Evolutionary conservation across 2,888 invertebrate genomes (phyloP).

Genomic region (Teinopalpus imperialis): DNA sequence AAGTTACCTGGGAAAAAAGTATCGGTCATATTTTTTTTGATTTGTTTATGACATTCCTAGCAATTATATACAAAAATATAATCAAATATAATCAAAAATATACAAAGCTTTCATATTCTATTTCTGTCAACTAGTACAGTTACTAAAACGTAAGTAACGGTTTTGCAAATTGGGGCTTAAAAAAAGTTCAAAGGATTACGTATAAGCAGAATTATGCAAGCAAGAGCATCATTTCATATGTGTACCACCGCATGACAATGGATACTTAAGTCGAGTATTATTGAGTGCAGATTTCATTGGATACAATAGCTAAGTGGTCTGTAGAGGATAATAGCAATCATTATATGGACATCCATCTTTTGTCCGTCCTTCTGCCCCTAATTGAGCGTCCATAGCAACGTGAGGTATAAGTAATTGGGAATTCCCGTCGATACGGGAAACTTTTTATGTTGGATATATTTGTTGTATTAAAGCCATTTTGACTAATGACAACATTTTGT

Average conservation of each 20-base stretch:
- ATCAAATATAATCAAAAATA: too few species aligned
- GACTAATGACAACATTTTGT: slow-evolving; percentile 12
- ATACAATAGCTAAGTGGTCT: slow-evolving; percentile 48
- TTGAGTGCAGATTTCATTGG: slow-evolving; percentile 27
- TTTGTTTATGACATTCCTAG: too few species aligned
- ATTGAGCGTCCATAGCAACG: slow-evolving; percentile 53
- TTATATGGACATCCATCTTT: slow-evolving; percentile 52
- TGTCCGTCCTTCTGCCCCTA: slow-evolving; percentile 48
- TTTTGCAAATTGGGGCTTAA: too few species aligned
- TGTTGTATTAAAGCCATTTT: slow-evolving; percentile 3
- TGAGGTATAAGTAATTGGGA: slow-evolving; percentile 29
- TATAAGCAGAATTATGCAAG: slow-evolving; percentile 13
- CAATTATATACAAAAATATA: too few species aligned
- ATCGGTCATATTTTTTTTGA: too few species aligned
- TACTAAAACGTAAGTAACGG: too few species aligned
- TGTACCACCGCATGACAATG: slow-evolving; percentile 21
- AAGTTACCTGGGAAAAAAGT: too few species aligned
- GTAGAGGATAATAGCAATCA: slow-evolving; percentile 52
- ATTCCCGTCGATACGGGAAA: slow-evolving; percentile 16
- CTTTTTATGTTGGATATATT: slow-evolving; percentile 11
- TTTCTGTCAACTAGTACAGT: too few species aligned
- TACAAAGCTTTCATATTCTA: too few species aligned
- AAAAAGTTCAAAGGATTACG: too few species aligned
- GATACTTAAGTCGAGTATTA: slow-evolving; percentile 29
- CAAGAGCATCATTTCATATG: slow-evolving; percentile 8